Percentiles rank a stretch among this genome's conserved stretches.
Evolutionary conservation across 2,113 vertebrate species (phyloP).

Genomic region (Willisornis vidua): DNA sequence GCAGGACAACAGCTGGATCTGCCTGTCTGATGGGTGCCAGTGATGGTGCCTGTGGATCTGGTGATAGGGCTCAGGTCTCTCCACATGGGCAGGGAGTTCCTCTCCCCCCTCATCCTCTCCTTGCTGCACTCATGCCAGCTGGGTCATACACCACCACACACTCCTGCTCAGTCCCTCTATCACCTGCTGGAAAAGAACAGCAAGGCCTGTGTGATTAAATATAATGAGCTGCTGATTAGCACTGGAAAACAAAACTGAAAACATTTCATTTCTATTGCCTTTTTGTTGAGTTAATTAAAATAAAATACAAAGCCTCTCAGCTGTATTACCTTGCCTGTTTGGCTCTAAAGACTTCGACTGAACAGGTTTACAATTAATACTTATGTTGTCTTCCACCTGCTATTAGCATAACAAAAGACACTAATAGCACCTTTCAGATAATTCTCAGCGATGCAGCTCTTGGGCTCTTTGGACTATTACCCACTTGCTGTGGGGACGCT

Average conservation of each 20-base stretch:
- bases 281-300: conserved; percentile 53
- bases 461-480: neutral
- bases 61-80: neutral
- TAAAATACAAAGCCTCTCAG: conserved; percentile 14
- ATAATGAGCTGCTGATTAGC: conserved; percentile 65
- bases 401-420: conserved; percentile 31
- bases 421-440: conserved; percentile 13
- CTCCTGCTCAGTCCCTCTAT: neutral
- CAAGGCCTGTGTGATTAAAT: neutral
- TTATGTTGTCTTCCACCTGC: conserved; percentile 29
- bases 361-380: conserved; percentile 47
- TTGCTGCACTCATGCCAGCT: neutral
- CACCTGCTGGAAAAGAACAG: neutral
- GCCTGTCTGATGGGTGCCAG: neutral
- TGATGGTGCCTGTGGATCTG: rapidly evolving
- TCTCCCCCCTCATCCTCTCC: too few relatives aligned
- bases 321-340: neutral
- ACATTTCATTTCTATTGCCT: conserved; percentile 57
- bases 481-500: neutral
- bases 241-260: conserved; percentile 40
- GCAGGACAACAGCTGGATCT: neutral
- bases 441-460: neutral
- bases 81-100: rapidly evolving
- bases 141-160: rapidly evolving
- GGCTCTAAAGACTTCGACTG: neutral